Percentiles rank a stretch among this genome's conserved stretches.
Evolutionary conservation across 64 coral and sea anemone species (phyloP).

Genomic region (Montipora sp.): DNA sequence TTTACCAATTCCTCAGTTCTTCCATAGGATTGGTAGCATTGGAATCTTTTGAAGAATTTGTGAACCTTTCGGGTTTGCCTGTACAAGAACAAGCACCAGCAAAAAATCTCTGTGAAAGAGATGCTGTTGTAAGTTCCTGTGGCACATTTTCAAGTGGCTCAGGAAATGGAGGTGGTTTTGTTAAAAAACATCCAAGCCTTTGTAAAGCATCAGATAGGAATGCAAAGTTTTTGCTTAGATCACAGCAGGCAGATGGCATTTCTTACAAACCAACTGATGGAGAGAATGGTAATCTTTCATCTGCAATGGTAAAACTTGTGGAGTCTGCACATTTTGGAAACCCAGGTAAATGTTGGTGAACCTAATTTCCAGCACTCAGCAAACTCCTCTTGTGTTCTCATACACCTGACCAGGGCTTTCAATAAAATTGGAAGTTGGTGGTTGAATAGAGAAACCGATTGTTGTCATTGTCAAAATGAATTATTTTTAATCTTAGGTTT

Average conservation of each 20-base stretch:
- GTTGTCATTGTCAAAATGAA: too few relatives aligned
- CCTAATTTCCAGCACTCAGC: neutral
- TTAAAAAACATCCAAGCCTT: neutral
- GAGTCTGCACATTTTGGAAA: slow-evolving; percentile 69
- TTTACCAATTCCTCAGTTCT: neutral
- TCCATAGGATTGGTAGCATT: slow-evolving; percentile 10
- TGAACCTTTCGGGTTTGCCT: neutral
- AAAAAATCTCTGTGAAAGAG: neutral
- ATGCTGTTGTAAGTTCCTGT: neutral
- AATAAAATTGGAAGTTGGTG: too few relatives aligned
- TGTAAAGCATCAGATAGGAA: neutral
- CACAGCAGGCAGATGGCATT: neutral
- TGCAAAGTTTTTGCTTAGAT: neutral
- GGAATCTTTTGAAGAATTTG: slow-evolving; percentile 16
- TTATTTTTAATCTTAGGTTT: too few relatives aligned
- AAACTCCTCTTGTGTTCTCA: too few relatives aligned
- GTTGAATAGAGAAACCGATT: too few relatives aligned
- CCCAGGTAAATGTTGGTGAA: slow-evolving; percentile 16
- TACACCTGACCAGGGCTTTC: too few relatives aligned
- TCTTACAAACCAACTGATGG: neutral
- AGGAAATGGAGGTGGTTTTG: neutral
- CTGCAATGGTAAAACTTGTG: slow-evolving; percentile 56
- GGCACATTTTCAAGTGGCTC: neutral
- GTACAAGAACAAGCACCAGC: slow-evolving; percentile 14
- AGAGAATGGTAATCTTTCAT: neutral